Evolutionary conservation across 30 jellyfish, hydroid and myxozoan species (phyloP).

Genomic region (Chrysaora quinquecirrha): DNA sequence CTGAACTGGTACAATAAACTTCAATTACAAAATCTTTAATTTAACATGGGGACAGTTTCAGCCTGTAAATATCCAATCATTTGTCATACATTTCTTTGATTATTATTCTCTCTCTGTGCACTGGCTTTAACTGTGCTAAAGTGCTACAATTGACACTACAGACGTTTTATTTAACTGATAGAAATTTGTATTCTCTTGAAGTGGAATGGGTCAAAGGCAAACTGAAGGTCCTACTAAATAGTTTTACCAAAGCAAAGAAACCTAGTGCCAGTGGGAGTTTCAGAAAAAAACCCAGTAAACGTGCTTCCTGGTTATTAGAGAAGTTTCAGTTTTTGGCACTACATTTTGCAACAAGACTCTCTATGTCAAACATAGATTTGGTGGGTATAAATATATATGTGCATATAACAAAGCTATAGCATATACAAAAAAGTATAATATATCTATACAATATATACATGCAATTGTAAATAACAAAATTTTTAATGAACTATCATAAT

Average conservation of each 20-base stretch:
- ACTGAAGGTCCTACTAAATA: constrained; percentile 12
- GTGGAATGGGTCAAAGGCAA: constrained; percentile 22
- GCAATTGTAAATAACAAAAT: not conserved
- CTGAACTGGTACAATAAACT: too few species aligned
- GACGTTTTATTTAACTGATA: too few species aligned
- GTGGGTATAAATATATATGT: not conserved
- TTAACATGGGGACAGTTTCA: too few species aligned
- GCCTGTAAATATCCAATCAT: too few species aligned
- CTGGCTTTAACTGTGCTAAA: too few species aligned
- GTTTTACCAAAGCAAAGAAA: constrained; percentile 21
- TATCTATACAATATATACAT: too few species aligned
- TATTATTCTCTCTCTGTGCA: too few species aligned
- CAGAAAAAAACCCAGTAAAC: not conserved
- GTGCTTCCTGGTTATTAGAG: constrained; percentile 16
- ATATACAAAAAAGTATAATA: too few species aligned
- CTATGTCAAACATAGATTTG: constrained; percentile 13
- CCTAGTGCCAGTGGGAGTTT: constrained; percentile 4
- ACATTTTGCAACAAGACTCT: constrained; percentile 7
- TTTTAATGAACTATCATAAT: not conserved
- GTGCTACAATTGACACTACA: too few species aligned
- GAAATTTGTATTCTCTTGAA: constrained; percentile 12
- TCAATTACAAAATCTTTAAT: too few species aligned
- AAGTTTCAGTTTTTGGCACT: constrained; percentile 7
- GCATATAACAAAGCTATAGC: not conserved
- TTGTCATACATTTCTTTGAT: too few species aligned